These are phyloP conservation scores for Camponotus floridanus DNA, from an alignment of 1,140 invertebrate species.

Conservation along the genomic window DNA sequence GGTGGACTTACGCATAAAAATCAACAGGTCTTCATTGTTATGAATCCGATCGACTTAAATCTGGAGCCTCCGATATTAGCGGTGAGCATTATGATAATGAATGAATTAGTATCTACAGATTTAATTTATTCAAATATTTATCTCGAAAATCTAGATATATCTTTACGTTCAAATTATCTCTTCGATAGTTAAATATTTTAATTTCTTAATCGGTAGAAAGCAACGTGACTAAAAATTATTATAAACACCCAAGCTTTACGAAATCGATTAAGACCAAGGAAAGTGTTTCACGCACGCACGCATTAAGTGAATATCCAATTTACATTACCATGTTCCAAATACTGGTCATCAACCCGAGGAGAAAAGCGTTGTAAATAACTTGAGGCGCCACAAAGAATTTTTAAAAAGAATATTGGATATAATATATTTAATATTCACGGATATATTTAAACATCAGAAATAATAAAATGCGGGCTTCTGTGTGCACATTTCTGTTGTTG, in stretches of 20 bases:
- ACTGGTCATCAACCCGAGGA: conserved; percentile 53
- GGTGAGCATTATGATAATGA: conserved; percentile 87
- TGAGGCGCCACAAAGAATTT: conserved; percentile 1
- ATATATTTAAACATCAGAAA: background rate
- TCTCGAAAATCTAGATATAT: background rate
- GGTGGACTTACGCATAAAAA: conserved; percentile 97
- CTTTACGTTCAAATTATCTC: background rate
- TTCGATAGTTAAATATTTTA: background rate
- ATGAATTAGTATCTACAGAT: background rate
- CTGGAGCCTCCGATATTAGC: conserved; percentile 94
- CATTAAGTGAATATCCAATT: conserved; percentile 17
- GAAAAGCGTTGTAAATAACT: conserved; percentile 61
- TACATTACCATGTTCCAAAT: conserved; percentile 65
- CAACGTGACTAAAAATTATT: background rate
- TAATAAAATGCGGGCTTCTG: background rate
- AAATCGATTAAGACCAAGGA: background rate
- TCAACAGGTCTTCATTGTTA: conserved; percentile 98
- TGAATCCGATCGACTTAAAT: conserved; percentile 98
- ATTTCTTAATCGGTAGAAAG: background rate
- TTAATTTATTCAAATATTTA: background rate
- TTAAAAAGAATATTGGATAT: background rate
- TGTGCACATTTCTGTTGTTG: background rate
- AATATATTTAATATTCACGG: background rate
- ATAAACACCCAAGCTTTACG: background rate
- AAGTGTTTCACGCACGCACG: conserved; percentile 26